A percentile compares a stretch with the other conserved stretches of the same genome.
Evolutionary conservation across 1,140 invertebrate genomes (phyloP).

Genomic region (Andrena cerasifolii): DNA sequence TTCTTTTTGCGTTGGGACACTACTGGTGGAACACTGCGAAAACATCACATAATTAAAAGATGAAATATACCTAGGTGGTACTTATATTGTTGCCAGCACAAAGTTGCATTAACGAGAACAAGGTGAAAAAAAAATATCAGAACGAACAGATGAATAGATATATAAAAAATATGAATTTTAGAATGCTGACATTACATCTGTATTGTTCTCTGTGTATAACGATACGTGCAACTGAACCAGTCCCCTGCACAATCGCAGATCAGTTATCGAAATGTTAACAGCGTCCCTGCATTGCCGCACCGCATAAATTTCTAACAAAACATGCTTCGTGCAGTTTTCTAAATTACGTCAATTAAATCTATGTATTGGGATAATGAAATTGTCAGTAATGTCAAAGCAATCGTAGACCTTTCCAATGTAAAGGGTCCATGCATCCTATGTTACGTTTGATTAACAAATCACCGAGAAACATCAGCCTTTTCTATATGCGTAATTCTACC

Average conservation of each 20-base stretch:
- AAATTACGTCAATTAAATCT: conserved; percentile 60
- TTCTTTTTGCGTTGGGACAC: conserved; percentile 80
- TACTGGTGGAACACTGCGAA: conserved; percentile 75
- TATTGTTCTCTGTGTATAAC: conserved; percentile 55
- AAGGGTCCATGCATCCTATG: conserved; percentile 28
- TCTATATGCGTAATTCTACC: conserved; percentile 43
- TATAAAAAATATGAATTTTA: conserved; percentile 51
- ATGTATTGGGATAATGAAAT: conserved; percentile 46
- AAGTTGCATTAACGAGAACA: conserved; percentile 58
- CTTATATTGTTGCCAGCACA: conserved; percentile 57
- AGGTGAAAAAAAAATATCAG: conserved; percentile 52
- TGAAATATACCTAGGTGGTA: conserved; percentile 68
- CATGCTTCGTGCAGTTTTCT: conserved; percentile 51
- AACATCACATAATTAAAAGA: conserved; percentile 70
- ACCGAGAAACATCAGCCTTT: conserved; percentile 48
- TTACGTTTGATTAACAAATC: conserved; percentile 46
- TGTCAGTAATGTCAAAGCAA: conserved; percentile 48
- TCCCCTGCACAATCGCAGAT: conserved; percentile 46
- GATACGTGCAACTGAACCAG: conserved; percentile 45
- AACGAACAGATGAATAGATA: conserved; percentile 53
- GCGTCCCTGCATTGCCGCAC: conserved; percentile 47
- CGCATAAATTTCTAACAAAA: conserved; percentile 50
- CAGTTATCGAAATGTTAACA: conserved; percentile 57
- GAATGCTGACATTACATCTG: conserved; percentile 43
- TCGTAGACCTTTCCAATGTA: conserved; percentile 68